phyloP scores from a whole-genome alignment of 64 coral and sea anemone species.

The Montipora foliosa region DNA sequence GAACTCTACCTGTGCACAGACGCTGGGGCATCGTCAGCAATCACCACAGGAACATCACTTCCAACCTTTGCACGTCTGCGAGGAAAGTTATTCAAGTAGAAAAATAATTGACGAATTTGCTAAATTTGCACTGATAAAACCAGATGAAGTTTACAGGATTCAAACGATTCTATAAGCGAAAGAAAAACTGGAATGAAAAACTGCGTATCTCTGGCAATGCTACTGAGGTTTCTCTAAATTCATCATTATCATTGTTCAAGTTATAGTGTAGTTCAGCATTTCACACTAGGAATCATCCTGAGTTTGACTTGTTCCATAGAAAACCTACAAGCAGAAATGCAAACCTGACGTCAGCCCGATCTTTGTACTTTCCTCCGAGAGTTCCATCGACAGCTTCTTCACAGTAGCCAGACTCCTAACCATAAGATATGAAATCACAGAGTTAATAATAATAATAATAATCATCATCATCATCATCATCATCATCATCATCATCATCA shows the following conservation, averaged over 20 bases:
- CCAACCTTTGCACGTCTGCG: slow-evolving; percentile 81
- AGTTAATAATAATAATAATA: too few relatives aligned
- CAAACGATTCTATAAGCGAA: too few relatives aligned
- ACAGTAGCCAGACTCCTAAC: slow-evolving; percentile 68
- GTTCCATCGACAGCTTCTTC: slow-evolving; percentile 60
- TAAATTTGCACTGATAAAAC: not conserved
- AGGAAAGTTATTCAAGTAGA: not conserved
- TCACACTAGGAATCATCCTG: too few relatives aligned
- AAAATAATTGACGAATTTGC: not conserved
- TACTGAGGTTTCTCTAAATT: too few relatives aligned
- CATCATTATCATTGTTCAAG: too few relatives aligned
- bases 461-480: too few relatives aligned
- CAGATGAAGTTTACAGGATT: too few relatives aligned
- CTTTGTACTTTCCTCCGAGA: slow-evolving; percentile 82
- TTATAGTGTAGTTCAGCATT: too few relatives aligned
- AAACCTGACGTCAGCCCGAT: slow-evolving; percentile 85
- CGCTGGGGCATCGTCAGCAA: slow-evolving; percentile 73
- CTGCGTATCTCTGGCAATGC: too few relatives aligned
- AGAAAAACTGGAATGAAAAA: too few relatives aligned
- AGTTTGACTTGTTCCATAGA: not conserved
- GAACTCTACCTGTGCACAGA: slow-evolving; percentile 76
- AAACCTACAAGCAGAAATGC: not conserved
- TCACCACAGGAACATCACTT: slow-evolving; percentile 81
- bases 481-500: too few relatives aligned
- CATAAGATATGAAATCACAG: not conserved